A percentile compares a stretch with the other conserved stretches of the same genome.
phyloP scores from a whole-genome alignment of 1,140 invertebrate species.

The Macrobrachium rosenbergii region DNA sequence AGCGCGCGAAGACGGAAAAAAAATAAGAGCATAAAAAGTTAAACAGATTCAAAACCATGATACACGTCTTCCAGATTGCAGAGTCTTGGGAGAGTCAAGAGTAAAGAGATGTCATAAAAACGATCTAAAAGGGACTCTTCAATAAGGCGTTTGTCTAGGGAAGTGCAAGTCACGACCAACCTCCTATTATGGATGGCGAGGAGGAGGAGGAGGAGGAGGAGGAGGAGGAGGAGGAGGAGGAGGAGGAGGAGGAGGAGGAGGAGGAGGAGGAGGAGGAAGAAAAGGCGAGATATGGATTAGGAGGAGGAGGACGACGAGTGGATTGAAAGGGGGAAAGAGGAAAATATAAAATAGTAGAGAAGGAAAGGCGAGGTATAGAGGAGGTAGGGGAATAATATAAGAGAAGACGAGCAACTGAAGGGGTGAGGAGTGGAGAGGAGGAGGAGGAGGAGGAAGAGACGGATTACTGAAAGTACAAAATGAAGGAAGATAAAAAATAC shows the following conservation, averaged over 20 bases:
- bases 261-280: neutral
- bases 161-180: slow-evolving; percentile 15
- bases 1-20: too few relatives aligned
- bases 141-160: slow-evolving; percentile 11
- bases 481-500: neutral
- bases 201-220: neutral
- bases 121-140: neutral
- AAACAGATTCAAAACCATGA: too few relatives aligned
- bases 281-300: neutral
- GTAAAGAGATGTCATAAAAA: slow-evolving; percentile 11
- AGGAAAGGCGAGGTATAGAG: neutral
- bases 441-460: neutral
- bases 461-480: neutral
- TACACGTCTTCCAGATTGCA: too few relatives aligned
- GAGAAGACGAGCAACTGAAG: neutral
- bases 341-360: neutral
- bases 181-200: too few relatives aligned
- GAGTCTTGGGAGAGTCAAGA: neutral
- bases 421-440: neutral
- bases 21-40: too few relatives aligned
- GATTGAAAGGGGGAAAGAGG: neutral
- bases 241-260: neutral
- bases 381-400: too few relatives aligned
- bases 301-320: neutral
- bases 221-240: neutral